Base-by-base conservation (phyloP, 2,797 vertebrate genomes). In the Spizella passerina region DNA sequence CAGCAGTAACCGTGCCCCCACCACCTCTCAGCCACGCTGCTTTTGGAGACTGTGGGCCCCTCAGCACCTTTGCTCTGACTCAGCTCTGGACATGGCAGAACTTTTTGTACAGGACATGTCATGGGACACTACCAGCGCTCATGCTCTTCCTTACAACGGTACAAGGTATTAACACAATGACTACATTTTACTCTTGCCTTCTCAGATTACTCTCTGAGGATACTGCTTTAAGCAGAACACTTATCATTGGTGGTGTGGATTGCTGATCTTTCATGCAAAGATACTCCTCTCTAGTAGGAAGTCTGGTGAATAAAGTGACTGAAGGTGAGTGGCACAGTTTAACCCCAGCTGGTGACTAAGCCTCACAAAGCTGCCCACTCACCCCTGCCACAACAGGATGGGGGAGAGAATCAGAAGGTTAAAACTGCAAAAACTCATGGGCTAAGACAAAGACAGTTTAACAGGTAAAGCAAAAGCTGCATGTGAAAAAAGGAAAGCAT, bases 311-410 rank as follows among this genome's bases (percentile, higher is more conserved):
- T 43, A 49, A 76, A 64, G 12, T 47, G 24, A 70, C 10, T 32
- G 18, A 86, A 86, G 10, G 22, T 1, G 3, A 83, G 5, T n/a
- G 24, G 39, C 8, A 18, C 18, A n/a, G 63, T 60, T 60, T 59
- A 80, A 71, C 5, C 15, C 11, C 9, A 18, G 8, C 1, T 20
- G 11, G 27, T 11, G 73, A n/a, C 21, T 47, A 24, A 79, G 23
- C 5, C 20, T 41, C 21, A 86, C 2, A 4, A 38, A 85, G 26
- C 17, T 2, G 1, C 26, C 78, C 1, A 0, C 32, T 68, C 24
- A 13, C 21, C 30, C 1, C 9, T 9, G 5, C 1, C 18, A 36
- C 14, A 21, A 4, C 0, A 27, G 26, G 21, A 55, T 24, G 19
- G 5, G 4, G 27, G 24, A 80, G 24, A 88, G 21, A 72, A 80